phyloP scores from a whole-genome alignment of 2,797 vertebrate species.

The Tarsius wallacei region DNA sequence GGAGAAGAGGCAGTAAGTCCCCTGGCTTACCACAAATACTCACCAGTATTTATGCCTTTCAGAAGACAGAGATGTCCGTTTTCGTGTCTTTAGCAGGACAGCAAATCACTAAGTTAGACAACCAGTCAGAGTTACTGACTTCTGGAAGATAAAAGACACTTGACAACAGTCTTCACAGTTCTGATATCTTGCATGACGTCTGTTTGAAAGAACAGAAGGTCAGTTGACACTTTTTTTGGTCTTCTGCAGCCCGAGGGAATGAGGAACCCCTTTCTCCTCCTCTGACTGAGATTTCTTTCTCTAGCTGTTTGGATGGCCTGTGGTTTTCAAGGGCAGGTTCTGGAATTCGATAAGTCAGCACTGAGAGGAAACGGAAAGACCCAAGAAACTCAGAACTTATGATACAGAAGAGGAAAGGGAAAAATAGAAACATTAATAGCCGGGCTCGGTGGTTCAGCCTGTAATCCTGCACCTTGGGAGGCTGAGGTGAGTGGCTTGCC shows the following conservation, averaged over 20 bases:
- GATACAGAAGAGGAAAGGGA: background rate
- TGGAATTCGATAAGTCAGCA: background rate
- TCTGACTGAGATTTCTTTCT: background rate
- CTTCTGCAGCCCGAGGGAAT: background rate
- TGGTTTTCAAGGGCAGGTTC: background rate
- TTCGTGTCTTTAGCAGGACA: background rate
- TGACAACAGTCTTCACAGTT: background rate
- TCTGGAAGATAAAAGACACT: background rate
- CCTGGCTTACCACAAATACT: background rate
- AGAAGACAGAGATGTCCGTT: background rate
- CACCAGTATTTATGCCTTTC: background rate
- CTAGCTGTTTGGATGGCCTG: background rate
- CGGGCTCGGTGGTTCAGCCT: no score
- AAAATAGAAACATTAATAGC: background rate
- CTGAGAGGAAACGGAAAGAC: background rate
- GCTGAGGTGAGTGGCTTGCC: no score
- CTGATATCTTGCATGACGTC: background rate
- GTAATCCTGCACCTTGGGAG: no score
- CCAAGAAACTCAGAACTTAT: background rate
- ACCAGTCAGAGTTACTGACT: background rate
- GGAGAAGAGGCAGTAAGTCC: background rate
- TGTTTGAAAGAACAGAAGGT: background rate
- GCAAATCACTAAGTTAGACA: background rate
- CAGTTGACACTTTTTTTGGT: background rate
- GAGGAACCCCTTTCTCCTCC: background rate